A percentile compares a stretch with the other conserved stretches of the same genome.
These are phyloP conservation scores for Idris sp. DNA, from an alignment of 1,140 invertebrate genomes.

Conservation along the genomic window DNA sequence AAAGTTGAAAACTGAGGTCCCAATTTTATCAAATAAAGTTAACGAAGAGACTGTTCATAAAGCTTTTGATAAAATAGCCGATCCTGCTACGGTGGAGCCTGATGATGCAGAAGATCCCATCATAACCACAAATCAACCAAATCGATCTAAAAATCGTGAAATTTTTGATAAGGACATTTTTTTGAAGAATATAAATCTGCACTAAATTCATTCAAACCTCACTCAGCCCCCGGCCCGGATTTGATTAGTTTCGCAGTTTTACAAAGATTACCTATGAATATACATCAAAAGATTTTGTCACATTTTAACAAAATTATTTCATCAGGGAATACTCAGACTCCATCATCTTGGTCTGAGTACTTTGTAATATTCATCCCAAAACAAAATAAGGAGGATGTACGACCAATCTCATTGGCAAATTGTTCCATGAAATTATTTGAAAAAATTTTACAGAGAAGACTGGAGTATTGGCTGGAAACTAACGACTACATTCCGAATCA, in stretches of 20 bases:
- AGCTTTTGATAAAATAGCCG: not conserved
- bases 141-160: not conserved
- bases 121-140: no score
- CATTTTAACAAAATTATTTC: not conserved
- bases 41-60: not conserved
- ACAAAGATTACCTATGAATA: not conserved
- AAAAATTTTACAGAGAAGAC: constrained; percentile 3
- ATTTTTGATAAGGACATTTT: not conserved
- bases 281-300: not conserved
- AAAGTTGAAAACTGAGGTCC: not conserved
- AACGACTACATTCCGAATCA: not conserved
- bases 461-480: constrained; percentile 7
- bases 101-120: no score
- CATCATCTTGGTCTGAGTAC: not conserved
- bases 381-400: not conserved
- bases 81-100: no score
- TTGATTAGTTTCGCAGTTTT: constrained; percentile 2
- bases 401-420: constrained; percentile 5
- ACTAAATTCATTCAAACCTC: not conserved
- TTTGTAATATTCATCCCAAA: constrained; percentile 1
- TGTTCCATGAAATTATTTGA: constrained; percentile 4
- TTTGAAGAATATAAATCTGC: constrained; percentile 5
- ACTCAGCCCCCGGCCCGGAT: not conserved
- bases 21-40: not conserved
- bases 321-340: not conserved